Base-by-base conservation (phyloP, 2,888 invertebrate genomes). In the Artemia sinica region DNA sequence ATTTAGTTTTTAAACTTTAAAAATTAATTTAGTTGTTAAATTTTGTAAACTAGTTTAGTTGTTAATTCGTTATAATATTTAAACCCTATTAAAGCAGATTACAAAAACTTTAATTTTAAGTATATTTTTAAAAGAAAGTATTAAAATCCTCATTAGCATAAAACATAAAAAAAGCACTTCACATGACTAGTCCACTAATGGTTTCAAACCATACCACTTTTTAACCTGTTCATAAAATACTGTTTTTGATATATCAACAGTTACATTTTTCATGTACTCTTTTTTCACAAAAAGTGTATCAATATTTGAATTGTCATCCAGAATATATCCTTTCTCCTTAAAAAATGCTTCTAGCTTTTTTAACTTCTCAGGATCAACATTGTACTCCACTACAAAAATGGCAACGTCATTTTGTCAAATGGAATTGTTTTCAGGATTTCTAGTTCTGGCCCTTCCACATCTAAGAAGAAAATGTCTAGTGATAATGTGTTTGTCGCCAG, bases 271-370 rank as follows among this genome's bases (percentile, higher is more conserved):
- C 28, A 58, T n/a, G 28, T 58, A 58, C 11, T n/a, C 63, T 10
- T 58, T 58, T 28, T 28, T 58, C n/a, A 58, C 28, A 58, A 58
- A 58, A n/a, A 58, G n/a, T 58, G 63, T 58, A 58, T 58, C 63
- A 10, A 58, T 58, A 28, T n/a, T n/a, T 8, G 63, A 58, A 58
- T 18, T 18, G 63, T 58, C 63, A 18, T 18, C 28, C 12, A 58
- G 12, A 9, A 58, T 28, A 28, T 58, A 58, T 1, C 10, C 63
- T 28, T 58, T 58, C 28, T 58, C 63, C 10, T 58, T 11, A 58
- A 58, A 58, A 28, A 58, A 58, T 58, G n/a, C 28, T 58, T 58
- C 10, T 58, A 58, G 28, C 63, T 58, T n/a, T n/a, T 58, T 28
- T 11, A 58, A 18, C 63, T 58, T 58, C 28, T 28, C 63, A 18